Percentiles rank a stretch among this genome's conserved stretches.
Conservation (phyloP, 2,113 vertebrate genomes). For the Scolopax mira region DNA sequence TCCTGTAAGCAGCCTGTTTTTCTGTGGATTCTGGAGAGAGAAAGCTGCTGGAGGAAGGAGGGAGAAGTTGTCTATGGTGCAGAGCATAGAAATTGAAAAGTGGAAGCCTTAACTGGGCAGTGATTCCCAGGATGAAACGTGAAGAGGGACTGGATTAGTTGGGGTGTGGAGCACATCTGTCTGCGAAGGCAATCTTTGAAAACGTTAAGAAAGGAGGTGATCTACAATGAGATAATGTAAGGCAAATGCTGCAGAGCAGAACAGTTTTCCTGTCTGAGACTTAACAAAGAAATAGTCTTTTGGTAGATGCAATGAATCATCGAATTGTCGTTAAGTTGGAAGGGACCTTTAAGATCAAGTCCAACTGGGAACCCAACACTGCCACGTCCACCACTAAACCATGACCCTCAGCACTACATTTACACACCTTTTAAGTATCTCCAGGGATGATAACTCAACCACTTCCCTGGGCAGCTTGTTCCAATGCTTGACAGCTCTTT, state of each 20-base stretch:
- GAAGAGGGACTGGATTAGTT: accelerated
- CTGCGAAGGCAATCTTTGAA: background rate
- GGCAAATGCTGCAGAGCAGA: background rate
- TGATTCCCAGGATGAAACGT: background rate
- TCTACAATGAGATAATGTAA: accelerated
- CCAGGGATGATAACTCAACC: too few relatives aligned
- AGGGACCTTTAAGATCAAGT: background rate
- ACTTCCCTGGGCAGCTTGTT: too few relatives aligned
- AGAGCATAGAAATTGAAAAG: background rate
- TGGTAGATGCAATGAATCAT: background rate
- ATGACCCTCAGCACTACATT: too few relatives aligned
- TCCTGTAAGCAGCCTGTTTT: accelerated
- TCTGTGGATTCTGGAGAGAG: accelerated
- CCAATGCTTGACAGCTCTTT: too few relatives aligned
- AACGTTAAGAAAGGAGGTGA: background rate
- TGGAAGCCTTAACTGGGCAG: background rate
- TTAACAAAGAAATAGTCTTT: background rate
- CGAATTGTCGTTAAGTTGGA: background rate
- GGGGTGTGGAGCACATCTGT: background rate
- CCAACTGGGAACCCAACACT: background rate
- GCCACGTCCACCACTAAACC: background rate
- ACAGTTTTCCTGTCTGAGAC: background rate
- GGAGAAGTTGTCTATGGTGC: accelerated
- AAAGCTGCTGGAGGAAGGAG: background rate
- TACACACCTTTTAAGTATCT: too few relatives aligned